phyloP scores from a whole-genome alignment of 2,113 vertebrate genomes.

The Oceanodroma tethys region DNA sequence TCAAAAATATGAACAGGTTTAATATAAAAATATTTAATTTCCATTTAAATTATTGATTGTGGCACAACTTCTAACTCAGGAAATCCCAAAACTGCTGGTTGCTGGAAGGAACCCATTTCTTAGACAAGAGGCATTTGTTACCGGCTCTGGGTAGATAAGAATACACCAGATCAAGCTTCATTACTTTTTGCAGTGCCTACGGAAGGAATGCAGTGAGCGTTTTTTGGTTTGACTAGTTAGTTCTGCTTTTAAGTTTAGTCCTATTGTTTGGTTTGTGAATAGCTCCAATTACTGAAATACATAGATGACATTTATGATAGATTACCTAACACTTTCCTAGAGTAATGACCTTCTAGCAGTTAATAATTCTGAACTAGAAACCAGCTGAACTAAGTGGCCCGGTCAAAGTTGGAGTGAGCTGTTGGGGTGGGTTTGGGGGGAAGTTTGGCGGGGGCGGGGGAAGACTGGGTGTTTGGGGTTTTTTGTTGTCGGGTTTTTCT shows the following conservation, averaged over 20 bases:
- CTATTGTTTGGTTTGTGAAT: neutral
- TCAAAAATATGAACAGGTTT: neutral
- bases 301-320: neutral
- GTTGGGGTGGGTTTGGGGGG: neutral
- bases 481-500: neutral
- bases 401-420: neutral
- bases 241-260: neutral
- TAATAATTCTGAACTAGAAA: constrained; percentile 9
- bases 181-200: neutral
- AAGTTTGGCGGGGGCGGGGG: rapidly evolving
- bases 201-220: neutral
- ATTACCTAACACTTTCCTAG: neutral
- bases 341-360: neutral
- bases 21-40: neutral
- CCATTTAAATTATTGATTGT: neutral
- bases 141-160: neutral
- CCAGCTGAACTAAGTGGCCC: neutral
- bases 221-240: neutral
- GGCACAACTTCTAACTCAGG: neutral
- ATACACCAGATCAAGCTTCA: neutral
- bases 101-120: neutral
- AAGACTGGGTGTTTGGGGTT: neutral
- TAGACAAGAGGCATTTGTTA: neutral
- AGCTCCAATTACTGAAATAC: neutral
- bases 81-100: neutral